phyloP scores from a whole-genome alignment of 2,797 vertebrate genomes.

The Masticophis lateralis region DNA sequence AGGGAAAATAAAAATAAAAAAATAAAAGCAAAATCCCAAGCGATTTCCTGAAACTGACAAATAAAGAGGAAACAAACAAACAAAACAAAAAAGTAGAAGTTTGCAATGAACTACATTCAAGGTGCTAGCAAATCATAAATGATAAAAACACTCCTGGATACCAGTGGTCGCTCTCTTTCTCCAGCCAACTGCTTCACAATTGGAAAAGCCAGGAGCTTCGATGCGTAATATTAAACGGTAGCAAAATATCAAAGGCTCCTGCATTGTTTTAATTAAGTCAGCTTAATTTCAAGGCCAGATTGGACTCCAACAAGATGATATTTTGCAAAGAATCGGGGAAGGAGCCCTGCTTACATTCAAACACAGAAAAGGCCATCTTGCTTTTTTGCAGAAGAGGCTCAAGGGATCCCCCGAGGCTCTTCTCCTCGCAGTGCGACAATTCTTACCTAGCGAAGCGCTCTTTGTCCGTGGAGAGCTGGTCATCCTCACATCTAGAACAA shows the following conservation, averaged over 20 bases:
- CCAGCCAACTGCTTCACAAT: not conserved
- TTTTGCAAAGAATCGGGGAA: not conserved
- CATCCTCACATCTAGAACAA: constrained; percentile 86
- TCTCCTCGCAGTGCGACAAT: not conserved
- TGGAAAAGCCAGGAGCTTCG: not conserved
- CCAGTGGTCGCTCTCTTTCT: not conserved
- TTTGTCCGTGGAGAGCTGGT: constrained; percentile 86
- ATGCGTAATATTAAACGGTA: not conserved
- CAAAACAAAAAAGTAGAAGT: not conserved
- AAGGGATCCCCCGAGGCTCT: not conserved
- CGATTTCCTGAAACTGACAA: not conserved
- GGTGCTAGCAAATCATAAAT: not conserved
- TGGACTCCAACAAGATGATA: not conserved
- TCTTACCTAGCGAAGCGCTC: constrained; percentile 95
- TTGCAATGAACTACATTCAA: not conserved
- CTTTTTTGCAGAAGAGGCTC: not conserved
- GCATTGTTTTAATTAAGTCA: not conserved
- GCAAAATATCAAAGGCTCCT: not conserved
- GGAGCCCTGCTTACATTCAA: not conserved
- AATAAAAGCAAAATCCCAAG: not conserved
- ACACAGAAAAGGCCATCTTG: not conserved
- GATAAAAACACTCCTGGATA: not conserved
- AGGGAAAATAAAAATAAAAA: not conserved
- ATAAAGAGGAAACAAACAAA: too few species aligned
- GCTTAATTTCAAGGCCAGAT: not conserved